Conservation (phyloP, 2,797 vertebrate genomes). For the Choloepus didactylus region DNA sequence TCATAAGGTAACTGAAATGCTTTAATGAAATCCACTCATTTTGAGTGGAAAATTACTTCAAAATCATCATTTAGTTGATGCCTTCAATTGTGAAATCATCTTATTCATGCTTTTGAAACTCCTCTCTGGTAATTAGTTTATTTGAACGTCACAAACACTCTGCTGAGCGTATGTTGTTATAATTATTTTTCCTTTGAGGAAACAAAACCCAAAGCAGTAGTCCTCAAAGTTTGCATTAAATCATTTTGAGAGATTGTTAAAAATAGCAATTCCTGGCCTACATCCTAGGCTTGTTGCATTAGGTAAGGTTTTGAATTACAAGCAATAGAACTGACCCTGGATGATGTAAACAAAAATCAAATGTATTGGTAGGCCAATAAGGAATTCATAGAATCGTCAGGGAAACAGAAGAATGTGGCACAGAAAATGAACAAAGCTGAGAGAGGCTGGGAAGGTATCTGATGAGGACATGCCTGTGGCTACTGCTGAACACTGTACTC, state of each 20-base stretch:
- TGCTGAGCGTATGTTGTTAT: conserved; percentile 63
- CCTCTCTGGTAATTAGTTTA: conserved; percentile 73
- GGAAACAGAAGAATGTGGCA: conserved; percentile 22
- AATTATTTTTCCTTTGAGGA: conserved; percentile 65
- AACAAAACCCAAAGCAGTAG: conserved; percentile 57
- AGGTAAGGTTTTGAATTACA: conserved; percentile 45
- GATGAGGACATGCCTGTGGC: not conserved
- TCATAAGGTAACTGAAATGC: conserved; percentile 54
- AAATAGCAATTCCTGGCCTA: conserved; percentile 23
- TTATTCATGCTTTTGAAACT: conserved; percentile 71
- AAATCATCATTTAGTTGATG: conserved; percentile 71
- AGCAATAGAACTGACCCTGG: conserved; percentile 44
- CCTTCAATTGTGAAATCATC: conserved; percentile 70
- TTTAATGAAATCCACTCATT: conserved; percentile 71
- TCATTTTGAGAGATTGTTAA: conserved; percentile 59
- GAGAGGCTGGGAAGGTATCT: not conserved
- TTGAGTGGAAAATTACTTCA: conserved; percentile 64
- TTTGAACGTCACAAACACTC: conserved; percentile 59
- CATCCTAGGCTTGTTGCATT: conserved; percentile 4
- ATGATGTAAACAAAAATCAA: conserved; percentile 54
- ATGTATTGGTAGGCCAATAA: conserved; percentile 16
- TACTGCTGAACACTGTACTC: not conserved
- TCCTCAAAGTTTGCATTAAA: conserved; percentile 61
- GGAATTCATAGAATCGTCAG: conserved; percentile 26
- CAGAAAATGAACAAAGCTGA: conserved; percentile 37